Conservation (phyloP, 2,797 vertebrate genomes). For the Cossypha caffra region DNA sequence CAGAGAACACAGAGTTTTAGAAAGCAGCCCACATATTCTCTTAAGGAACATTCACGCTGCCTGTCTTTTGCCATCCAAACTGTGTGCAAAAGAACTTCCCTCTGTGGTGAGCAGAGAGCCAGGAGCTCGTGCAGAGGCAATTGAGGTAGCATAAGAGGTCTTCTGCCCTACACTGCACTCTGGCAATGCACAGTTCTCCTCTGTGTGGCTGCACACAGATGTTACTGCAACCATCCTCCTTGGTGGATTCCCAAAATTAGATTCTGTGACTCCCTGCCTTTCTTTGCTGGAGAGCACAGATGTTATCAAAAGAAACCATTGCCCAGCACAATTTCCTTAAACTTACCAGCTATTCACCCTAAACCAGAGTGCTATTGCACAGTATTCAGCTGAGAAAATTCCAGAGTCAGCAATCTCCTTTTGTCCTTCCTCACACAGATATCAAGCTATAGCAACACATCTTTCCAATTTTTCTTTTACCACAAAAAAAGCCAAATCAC, state of each 20-base stretch:
- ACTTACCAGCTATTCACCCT: neutral
- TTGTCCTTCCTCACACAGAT: neutral
- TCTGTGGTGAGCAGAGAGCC: neutral
- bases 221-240: neutral
- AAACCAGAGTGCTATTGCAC: neutral
- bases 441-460: neutral
- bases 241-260: neutral
- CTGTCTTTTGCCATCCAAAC: neutral
- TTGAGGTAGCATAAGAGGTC: neutral
- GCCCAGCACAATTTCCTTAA: neutral
- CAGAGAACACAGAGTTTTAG: neutral
- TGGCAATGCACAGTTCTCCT: neutral
- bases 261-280: neutral
- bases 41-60: fast-evolving
- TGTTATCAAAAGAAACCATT: neutral
- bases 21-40: neutral
- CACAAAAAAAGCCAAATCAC: neutral
- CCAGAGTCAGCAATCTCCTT: neutral
- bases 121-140: neutral
- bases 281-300: neutral
- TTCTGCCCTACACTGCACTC: neutral
- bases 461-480: neutral
- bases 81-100: neutral
- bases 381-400: neutral
- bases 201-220: neutral